Evolutionary conservation across 2,888 invertebrate species (phyloP).

Genomic region (Ichneumoninae sp.): DNA sequence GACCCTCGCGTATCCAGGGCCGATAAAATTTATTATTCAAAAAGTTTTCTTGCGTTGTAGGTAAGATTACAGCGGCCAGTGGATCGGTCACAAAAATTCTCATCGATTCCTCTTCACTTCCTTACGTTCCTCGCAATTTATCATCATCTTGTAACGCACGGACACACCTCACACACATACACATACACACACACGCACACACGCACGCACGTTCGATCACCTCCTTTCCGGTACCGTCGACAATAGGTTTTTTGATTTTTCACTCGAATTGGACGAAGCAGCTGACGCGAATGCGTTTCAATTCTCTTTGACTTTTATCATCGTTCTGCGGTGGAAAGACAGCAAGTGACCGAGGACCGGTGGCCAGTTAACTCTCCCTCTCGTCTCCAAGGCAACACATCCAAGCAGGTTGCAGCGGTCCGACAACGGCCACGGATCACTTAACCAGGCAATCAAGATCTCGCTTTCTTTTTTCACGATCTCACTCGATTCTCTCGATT

Average conservation of each 20-base stretch:
- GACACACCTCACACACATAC: background rate
- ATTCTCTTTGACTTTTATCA: constrained; percentile 46
- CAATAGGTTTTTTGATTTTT: background rate
- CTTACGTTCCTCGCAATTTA: constrained; percentile 1
- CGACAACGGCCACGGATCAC: constrained; percentile 58
- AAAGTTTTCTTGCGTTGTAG: background rate
- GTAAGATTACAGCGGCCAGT: background rate
- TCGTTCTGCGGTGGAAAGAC: background rate
- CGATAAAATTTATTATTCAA: constrained; percentile 20
- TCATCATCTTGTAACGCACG: constrained; percentile 39
- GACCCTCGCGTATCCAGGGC: background rate
- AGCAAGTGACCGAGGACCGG: constrained; percentile 8
- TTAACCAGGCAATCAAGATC: constrained; percentile 64
- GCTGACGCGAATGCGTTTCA: constrained; percentile 41
- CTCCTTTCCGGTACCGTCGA: constrained; percentile 23
- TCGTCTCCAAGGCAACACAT: constrained; percentile 34
- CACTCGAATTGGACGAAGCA: background rate
- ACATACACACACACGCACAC: background rate
- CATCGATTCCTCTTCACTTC: constrained; percentile 56
- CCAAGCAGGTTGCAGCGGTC: constrained; percentile 24
- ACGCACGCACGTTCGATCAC: background rate
- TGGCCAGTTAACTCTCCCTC: constrained; percentile 49
- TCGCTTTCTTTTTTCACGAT: constrained; percentile 67
- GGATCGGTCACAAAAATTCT: constrained; percentile 13
- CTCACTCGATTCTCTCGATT: constrained; percentile 54